Evolutionary conservation across 2,797 vertebrate species (phyloP).

Genomic region (Eulemur coronatus): DNA sequence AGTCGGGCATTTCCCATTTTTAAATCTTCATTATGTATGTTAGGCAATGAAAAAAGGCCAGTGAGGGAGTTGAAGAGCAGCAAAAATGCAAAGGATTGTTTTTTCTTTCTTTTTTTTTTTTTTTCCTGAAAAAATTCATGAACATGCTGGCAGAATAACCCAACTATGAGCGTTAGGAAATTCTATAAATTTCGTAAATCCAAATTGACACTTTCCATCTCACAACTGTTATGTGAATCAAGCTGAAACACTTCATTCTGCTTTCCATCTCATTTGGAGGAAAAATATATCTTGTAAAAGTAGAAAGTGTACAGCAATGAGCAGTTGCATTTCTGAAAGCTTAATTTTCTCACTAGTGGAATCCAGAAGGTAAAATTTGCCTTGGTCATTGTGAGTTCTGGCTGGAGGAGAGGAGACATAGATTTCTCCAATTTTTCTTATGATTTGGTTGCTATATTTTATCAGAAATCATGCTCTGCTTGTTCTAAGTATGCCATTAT

Average conservation of each 20-base stretch:
- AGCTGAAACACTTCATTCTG: not conserved
- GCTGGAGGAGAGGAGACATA: not conserved
- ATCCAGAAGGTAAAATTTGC: not conserved
- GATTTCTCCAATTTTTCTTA: not conserved
- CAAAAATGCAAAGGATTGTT: not conserved
- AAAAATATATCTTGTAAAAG: not conserved
- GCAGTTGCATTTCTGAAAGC: constrained; percentile 34
- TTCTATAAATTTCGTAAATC: constrained; percentile 14
- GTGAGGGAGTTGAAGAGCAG: not conserved
- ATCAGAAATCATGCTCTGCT: not conserved
- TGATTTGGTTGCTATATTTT: not conserved
- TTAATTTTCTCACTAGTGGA: constrained; percentile 29
- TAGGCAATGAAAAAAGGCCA: constrained; percentile 31
- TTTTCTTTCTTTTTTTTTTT: not conserved
- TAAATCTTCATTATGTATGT: not conserved
- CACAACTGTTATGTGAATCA: not conserved
- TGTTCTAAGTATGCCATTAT: not conserved
- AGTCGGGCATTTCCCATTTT: not conserved
- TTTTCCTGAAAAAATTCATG: constrained; percentile 18
- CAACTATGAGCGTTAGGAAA: not conserved
- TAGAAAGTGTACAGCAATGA: not conserved
- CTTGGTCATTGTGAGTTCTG: not conserved
- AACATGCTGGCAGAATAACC: not conserved
- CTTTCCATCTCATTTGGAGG: not conserved
- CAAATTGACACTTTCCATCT: constrained; percentile 32